Evolutionary conservation across 2,888 invertebrate genomes (phyloP).

Genomic region (Melikaiella ostensackeni): DNA sequence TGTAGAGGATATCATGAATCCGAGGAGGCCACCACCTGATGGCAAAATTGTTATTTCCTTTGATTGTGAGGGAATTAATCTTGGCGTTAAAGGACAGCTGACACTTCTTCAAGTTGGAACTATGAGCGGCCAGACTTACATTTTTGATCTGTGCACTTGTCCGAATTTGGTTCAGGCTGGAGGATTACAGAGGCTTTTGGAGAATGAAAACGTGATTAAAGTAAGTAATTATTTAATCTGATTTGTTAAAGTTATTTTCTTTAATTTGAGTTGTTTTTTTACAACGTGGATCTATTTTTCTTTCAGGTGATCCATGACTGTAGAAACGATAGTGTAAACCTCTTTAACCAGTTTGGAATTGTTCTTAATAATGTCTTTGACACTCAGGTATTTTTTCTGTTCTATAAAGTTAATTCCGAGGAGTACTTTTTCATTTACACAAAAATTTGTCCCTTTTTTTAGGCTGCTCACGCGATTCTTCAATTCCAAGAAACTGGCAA

Average conservation of each 20-base stretch:
- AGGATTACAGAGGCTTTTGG: constrained; percentile 88
- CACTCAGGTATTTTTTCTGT: constrained; percentile 82
- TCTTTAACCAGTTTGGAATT: constrained; percentile 91
- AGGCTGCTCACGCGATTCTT: constrained; percentile 93
- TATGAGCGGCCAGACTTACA: constrained; percentile 88
- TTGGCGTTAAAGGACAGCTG: constrained; percentile 92
- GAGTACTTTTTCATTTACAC: background rate
- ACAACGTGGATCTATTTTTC: constrained; percentile 7
- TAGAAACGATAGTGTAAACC: constrained; percentile 92
- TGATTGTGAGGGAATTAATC: constrained; percentile 95
- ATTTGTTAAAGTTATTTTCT: background rate
- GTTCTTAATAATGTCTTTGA: constrained; percentile 92
- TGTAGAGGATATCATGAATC: constrained; percentile 85
- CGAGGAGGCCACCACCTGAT: constrained; percentile 67
- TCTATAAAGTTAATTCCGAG: background rate
- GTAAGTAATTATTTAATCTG: constrained; percentile 74
- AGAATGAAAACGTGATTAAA: constrained; percentile 89
- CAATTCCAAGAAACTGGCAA: constrained; percentile 93
- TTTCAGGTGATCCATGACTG: constrained; percentile 92
- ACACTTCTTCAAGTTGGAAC: constrained; percentile 93
- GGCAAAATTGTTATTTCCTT: constrained; percentile 84
- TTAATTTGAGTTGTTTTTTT: background rate
- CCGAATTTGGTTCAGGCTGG: constrained; percentile 88
- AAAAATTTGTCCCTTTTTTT: constrained; percentile 45
- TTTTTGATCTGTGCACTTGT: constrained; percentile 92